Base-by-base conservation (phyloP, 2,888 invertebrate genomes). In the Gymnoscelis rufifasciata region DNA sequence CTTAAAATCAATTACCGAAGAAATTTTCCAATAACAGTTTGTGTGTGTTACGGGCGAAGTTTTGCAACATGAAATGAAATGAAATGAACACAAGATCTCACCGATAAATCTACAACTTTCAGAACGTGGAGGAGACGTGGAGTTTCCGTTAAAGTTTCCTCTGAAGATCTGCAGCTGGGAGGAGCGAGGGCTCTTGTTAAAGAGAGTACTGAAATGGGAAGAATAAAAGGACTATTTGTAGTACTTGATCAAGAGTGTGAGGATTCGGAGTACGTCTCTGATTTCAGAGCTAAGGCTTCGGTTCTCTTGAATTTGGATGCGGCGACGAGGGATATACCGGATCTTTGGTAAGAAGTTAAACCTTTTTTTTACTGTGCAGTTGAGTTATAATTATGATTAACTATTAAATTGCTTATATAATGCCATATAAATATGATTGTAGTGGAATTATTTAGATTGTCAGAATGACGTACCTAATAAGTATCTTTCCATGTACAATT, bases 181-280 rank as follows among this genome's bases (percentile, higher is more conserved):
- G 69, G 65, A 26, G 70, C 73, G 38, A 52, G 48, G 8, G 64
- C 57, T 47, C 51, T 78, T 36, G 33, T 76, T 24, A 67, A 63
- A 46, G 70, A 71, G 33, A 64, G 64, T 10, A 51, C 59, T 10
- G 69, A 63, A 60, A 59, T 71, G n/a, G 77, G 77, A 14, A 57
- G 64, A 39, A 54, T 79, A 39, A 62, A 62, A 50, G 75, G 74
- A 47, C 66, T 78, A 48, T 77, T 76, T 49, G 53, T 77, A 43
- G 62, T 72, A 6, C 47, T 51, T 41, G 56, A 58, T 38, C 33
- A 43, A 46, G 23, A 40, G 8, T 38, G 41, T 29, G 56, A 47
- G 44, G 40, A 47, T 12, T 39, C 43, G 30, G 47, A 58, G 31
- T 56, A 51, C 49, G 41, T 46, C 15, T 47, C 36, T n/a, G 38